phyloP scores from a whole-genome alignment of 2,113 vertebrate species.

The Megaleporinus macrocephalus region DNA sequence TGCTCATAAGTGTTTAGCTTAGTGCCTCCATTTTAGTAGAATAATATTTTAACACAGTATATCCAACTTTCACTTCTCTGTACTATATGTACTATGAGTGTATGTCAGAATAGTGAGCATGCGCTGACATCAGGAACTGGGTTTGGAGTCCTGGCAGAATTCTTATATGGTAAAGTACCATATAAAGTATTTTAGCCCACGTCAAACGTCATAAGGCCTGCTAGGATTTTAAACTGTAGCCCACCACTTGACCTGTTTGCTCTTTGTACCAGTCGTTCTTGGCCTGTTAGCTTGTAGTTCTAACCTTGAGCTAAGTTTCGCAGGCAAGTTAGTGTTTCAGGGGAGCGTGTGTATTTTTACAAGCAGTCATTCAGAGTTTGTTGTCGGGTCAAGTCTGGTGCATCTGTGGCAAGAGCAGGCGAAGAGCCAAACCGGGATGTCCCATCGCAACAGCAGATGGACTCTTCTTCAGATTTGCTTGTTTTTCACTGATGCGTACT shows the following conservation, averaged over 20 bases:
- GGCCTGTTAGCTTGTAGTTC: neutral
- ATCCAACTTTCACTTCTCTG: too few relatives aligned
- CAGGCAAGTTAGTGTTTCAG: neutral
- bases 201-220: neutral
- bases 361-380: neutral
- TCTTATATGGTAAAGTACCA: neutral
- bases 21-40: too few relatives aligned
- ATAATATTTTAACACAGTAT: too few relatives aligned
- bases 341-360: neutral
- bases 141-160: neutral
- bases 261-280: neutral
- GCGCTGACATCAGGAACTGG: slow-evolving; percentile 2
- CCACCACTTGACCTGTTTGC: neutral
- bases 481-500: neutral
- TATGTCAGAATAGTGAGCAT: neutral
- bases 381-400: neutral
- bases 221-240: neutral
- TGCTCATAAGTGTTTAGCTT: too few relatives aligned
- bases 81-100: neutral
- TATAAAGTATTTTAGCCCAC: neutral
- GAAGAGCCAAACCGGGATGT: neutral
- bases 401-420: neutral
- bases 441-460: neutral
- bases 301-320: neutral
- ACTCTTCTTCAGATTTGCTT: neutral